Percentiles rank a stretch among this genome's conserved stretches.
These are phyloP conservation scores for Sebastes hubbsi DNA, from an alignment of 2,797 vertebrate genomes.

Conservation along the genomic window DNA sequence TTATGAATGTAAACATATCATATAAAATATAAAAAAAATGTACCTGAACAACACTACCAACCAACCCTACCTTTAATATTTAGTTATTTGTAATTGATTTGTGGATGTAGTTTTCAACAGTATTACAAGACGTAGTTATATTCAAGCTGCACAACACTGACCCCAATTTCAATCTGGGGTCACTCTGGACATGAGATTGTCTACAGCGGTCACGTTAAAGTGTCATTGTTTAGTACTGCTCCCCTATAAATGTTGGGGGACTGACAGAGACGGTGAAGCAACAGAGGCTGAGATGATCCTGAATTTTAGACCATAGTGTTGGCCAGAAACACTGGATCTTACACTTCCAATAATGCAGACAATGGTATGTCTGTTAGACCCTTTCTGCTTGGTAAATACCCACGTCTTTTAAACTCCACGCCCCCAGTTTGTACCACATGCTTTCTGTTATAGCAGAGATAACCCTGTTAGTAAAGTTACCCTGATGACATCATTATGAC, in stretches of 20 bases:
- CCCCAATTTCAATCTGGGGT: neutral
- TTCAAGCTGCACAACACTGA: neutral
- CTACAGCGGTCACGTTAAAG: neutral
- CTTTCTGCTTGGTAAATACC: neutral
- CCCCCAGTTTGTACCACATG: neutral
- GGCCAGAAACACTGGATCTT: neutral
- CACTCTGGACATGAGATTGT: neutral
- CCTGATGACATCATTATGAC: neutral
- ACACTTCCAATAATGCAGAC: neutral
- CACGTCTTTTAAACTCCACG: neutral
- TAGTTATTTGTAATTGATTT: neutral
- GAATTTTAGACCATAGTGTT: neutral
- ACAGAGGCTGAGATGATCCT: neutral
- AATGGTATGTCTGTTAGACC: neutral
- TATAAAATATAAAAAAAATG: no score
- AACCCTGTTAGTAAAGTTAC: neutral
- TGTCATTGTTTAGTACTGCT: neutral
- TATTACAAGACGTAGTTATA: neutral
- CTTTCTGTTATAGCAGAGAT: neutral
- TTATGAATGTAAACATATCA: no score
- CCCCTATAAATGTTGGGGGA: neutral
- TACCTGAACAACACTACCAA: no score
- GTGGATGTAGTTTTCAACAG: neutral
- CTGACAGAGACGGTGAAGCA: neutral
- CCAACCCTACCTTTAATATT: neutral